Conservation (phyloP, 2,797 vertebrate species). For the Lithobates sylvaticus region DNA sequence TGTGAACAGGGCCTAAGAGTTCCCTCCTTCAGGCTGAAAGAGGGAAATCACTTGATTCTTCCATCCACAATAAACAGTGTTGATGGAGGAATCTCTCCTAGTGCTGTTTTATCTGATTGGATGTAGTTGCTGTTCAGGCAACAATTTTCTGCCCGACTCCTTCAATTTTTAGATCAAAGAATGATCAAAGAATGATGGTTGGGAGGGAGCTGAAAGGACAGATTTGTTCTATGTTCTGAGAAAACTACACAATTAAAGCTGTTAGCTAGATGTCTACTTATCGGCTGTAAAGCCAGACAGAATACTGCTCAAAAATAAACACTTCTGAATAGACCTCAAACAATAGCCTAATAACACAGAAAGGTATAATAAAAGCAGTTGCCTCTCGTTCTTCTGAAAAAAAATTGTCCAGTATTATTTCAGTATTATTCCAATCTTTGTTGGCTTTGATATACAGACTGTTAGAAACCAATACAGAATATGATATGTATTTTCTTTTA, state of each 20-base stretch:
- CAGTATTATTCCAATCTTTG: background rate
- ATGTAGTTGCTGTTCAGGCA: no score
- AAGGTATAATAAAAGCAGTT: background rate
- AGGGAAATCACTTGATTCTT: no score
- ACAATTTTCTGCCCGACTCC: no score
- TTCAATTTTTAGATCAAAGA: no score
- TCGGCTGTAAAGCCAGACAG: background rate
- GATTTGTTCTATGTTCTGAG: no score
- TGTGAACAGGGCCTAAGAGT: no score
- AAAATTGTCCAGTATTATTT: conserved; percentile 1
- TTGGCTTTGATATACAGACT: background rate
- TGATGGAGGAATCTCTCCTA: no score
- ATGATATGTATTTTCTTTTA: background rate
- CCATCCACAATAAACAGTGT: no score
- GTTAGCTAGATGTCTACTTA: background rate
- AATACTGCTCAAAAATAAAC: background rate
- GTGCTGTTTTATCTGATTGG: no score
- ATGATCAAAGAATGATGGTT: no score
- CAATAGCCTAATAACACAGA: background rate
- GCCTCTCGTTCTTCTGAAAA: background rate
- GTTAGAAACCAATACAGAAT: background rate
- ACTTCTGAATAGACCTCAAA: conserved; percentile 5
- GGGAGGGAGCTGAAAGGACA: no score
- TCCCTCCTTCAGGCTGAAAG: no score
- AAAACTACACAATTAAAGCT: background rate